Evolutionary conservation across 2,888 invertebrate species (phyloP).

Genomic region (Luperina nickerlii): DNA sequence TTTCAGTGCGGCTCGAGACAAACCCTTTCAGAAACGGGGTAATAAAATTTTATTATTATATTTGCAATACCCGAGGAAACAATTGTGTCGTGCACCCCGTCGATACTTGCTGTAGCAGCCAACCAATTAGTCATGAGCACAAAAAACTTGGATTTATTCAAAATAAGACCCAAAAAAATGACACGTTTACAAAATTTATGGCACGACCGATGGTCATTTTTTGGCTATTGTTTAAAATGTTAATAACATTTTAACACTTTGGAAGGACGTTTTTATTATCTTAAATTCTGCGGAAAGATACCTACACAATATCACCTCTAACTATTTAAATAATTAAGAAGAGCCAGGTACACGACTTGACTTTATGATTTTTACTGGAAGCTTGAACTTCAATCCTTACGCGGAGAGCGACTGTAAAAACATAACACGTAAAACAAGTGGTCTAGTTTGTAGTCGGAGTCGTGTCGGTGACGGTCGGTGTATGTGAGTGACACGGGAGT

Average conservation of each 20-base stretch:
- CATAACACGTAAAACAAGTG: conserved; percentile 42
- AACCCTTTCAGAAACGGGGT: conserved; percentile 89
- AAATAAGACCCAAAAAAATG: conserved; percentile 82
- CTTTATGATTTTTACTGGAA: conserved; percentile 33
- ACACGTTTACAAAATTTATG: conserved; percentile 85
- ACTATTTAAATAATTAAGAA: conserved; percentile 49
- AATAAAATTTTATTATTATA: conserved; percentile 90
- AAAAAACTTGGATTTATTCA: conserved; percentile 81
- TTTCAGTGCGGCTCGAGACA: conserved; percentile 82
- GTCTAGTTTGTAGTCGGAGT: conserved; percentile 37
- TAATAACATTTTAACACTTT: conserved; percentile 87
- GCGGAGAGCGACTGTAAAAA: conserved; percentile 18
- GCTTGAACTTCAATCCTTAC: conserved; percentile 17
- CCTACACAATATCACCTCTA: conserved; percentile 46
- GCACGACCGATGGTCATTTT: conserved; percentile 78
- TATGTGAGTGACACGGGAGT: conserved; percentile 53
- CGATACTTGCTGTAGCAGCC: conserved; percentile 77
- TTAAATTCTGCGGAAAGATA: conserved; percentile 72
- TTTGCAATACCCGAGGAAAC: conserved; percentile 86
- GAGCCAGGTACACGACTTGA: conserved; percentile 47
- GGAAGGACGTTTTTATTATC: conserved; percentile 78
- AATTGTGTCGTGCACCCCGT: conserved; percentile 83
- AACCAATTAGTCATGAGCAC: conserved; percentile 86
- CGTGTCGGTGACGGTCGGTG: conserved; percentile 46
- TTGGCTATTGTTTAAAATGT: conserved; percentile 81